A percentile compares a stretch with the other conserved stretches of the same genome.
Evolutionary conservation across 2,888 invertebrate species (phyloP).

Genomic region (Coenonympha arcania): DNA sequence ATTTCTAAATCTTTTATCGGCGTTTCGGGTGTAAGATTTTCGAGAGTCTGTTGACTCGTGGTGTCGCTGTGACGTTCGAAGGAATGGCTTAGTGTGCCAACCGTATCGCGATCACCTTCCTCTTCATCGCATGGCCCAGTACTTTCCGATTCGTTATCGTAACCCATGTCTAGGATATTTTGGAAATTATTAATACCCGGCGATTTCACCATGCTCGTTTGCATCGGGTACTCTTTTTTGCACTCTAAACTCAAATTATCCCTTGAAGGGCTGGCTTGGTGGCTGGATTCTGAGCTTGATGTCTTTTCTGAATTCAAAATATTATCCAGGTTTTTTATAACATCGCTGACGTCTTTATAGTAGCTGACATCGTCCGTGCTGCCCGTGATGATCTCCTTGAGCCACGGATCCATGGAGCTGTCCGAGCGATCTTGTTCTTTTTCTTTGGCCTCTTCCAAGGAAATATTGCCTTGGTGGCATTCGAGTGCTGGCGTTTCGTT

Average conservation of each 20-base stretch:
- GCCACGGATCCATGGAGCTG: constrained; percentile 74
- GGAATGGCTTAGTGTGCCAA: constrained; percentile 64
- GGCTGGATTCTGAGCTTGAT: constrained; percentile 74
- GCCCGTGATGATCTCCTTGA: constrained; percentile 73
- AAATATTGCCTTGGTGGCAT: constrained; percentile 59
- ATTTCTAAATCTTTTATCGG: constrained; percentile 56
- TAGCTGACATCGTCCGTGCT: constrained; percentile 76
- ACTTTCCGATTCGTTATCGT: constrained; percentile 39
- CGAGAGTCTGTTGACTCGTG: constrained; percentile 60
- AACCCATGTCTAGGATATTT: constrained; percentile 53
- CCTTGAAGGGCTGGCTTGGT: constrained; percentile 70
- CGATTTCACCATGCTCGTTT: constrained; percentile 63
- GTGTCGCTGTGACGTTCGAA: constrained; percentile 65
- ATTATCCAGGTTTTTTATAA: constrained; percentile 77
- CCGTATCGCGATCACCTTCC: constrained; percentile 56
- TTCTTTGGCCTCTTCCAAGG: constrained; percentile 47
- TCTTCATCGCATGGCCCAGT: constrained; percentile 47
- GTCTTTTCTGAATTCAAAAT: constrained; percentile 76
- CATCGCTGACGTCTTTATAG: constrained; percentile 76
- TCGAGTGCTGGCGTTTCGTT: constrained; percentile 58
- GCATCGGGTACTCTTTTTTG: constrained; percentile 61
- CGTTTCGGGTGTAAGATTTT: constrained; percentile 63
- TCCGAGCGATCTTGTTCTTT: constrained; percentile 58
- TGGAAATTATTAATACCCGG: constrained; percentile 67
- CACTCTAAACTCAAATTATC: constrained; percentile 67